Evolutionary conservation across 1,140 invertebrate species (phyloP).

Genomic region (Solen grandis): DNA sequence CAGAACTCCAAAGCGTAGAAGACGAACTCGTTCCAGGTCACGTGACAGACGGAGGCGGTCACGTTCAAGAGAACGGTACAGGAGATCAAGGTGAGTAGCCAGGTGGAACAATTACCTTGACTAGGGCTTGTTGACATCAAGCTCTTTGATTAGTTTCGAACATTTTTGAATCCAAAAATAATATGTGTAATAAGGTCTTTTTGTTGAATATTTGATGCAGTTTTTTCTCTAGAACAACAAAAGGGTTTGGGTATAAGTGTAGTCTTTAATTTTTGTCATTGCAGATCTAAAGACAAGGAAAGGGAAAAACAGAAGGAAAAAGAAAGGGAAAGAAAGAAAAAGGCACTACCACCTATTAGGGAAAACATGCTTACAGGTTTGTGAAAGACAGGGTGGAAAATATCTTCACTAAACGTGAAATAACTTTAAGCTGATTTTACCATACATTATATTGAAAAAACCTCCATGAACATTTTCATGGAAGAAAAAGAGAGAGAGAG

Average conservation of each 20-base stretch:
- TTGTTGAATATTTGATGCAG: too few species aligned
- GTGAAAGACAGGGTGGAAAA: slow-evolving; percentile 22
- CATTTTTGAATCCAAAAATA: too few species aligned
- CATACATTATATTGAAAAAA: too few species aligned
- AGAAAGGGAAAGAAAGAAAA: slow-evolving; percentile 89
- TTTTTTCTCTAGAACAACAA: too few species aligned
- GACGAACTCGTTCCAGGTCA: slow-evolving; percentile 80
- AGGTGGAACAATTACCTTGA: background rate
- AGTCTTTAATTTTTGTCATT: slow-evolving; percentile 4
- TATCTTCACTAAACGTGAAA: too few species aligned
- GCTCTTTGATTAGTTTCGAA: too few species aligned
- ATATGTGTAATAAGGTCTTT: too few species aligned
- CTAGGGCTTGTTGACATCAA: too few species aligned
- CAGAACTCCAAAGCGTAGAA: slow-evolving; percentile 76
- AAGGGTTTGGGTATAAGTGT: too few species aligned
- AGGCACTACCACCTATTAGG: slow-evolving; percentile 92
- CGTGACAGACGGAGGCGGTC: slow-evolving; percentile 80
- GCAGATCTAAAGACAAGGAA: slow-evolving; percentile 82
- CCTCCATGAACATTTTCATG: too few species aligned
- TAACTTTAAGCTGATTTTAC: too few species aligned
- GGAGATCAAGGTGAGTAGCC: slow-evolving; percentile 74
- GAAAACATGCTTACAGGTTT: slow-evolving; percentile 87
- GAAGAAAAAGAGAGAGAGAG: too few species aligned
- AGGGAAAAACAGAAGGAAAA: slow-evolving; percentile 85
- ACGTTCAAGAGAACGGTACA: slow-evolving; percentile 82